Evolutionary conservation across 2,113 vertebrate species (phyloP), one percentile per base, ranked within the genome.

Genomic region (Lagopus leucura): DNA sequence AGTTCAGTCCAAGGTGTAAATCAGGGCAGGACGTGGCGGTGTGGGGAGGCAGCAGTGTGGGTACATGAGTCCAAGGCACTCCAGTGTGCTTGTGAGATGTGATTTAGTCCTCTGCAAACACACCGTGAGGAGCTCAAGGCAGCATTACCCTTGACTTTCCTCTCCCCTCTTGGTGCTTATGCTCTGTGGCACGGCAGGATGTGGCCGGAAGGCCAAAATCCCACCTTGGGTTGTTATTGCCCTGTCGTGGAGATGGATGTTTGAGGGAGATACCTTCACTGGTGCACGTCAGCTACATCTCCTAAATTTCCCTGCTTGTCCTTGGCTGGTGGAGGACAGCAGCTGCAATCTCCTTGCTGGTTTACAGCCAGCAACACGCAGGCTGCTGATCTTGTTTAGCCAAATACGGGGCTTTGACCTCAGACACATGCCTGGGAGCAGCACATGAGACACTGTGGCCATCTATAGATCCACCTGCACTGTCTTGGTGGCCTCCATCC

Each of bases 341-440:
- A 87, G 81, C 71, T 76, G 75, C 89, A 63, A 73, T 91, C 90
- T 95, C 86, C 86, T 82, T 17, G 43, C 65, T 93, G 92, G 84
- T 92, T 82, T 40, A 12, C 50, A 79, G 94, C 91, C 92, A 96
- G 75, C 84, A 92, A 63, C 52, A 0, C 3, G 22, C 76, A 76
- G 92, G 17, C 66, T 71, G 74, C 81, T 86, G 86, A 57, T 27
- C 7, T 63, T 84, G 83, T 27, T 74, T 19, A 82, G 89, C 4
- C 8, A 85, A 83, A 85, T 27, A 1, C 0, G 1, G 25, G 61
- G 83, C 69, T 75, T 92, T 93, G 83, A 82, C 80, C 76, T 91
- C 57, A 2, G 57, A 6, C 77, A 69, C 2, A 38, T 72, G 90
- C 38, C 86, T 55, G 64, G 67, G 87, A 73, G 20, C 60, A 71